These are phyloP conservation scores for Antennarius striatus DNA, from an alignment of 2,113 vertebrate species.

Conservation along the genomic window DNA sequence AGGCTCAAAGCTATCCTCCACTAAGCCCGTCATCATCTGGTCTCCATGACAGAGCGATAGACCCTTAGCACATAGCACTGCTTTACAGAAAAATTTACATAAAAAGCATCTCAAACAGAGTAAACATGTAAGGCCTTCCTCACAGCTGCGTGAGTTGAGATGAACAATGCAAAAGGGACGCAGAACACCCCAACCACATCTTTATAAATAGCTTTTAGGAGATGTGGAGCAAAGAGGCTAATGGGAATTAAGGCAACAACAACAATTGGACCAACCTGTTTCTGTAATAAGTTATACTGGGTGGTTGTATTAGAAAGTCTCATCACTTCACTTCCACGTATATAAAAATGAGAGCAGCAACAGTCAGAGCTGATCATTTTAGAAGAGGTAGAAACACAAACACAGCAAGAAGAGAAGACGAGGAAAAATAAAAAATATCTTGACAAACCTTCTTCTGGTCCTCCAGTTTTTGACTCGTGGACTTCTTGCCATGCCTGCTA, in stretches of 20 bases:
- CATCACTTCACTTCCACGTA: background rate
- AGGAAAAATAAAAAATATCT: background rate
- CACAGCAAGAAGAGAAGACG: background rate
- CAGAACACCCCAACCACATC: constrained; percentile 6
- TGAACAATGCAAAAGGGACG: constrained; percentile 52
- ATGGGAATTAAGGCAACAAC: constrained; percentile 46
- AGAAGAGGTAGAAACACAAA: background rate
- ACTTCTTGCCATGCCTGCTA: constrained; percentile 94
- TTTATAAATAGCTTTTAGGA: constrained; percentile 65
- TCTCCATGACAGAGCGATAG: background rate
- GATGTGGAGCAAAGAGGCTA: constrained; percentile 40
- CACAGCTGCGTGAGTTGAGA: constrained; percentile 26
- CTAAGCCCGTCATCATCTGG: background rate
- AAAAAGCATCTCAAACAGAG: constrained; percentile 52
- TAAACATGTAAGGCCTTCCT: constrained; percentile 51
- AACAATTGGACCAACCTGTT: constrained; percentile 38
- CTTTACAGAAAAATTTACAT: constrained; percentile 37
- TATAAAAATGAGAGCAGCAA: constrained; percentile 11
- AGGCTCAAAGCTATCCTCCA: background rate
- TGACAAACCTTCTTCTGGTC: constrained; percentile 96
- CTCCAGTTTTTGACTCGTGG: constrained; percentile 95
- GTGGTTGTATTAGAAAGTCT: too few species aligned
- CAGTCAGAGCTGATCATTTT: constrained; percentile 6
- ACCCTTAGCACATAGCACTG: too few species aligned
- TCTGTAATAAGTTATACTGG: constrained; percentile 3